phyloP scores from a whole-genome alignment of 1,140 invertebrate genomes.

The Gonioctena quinquepunctata region DNA sequence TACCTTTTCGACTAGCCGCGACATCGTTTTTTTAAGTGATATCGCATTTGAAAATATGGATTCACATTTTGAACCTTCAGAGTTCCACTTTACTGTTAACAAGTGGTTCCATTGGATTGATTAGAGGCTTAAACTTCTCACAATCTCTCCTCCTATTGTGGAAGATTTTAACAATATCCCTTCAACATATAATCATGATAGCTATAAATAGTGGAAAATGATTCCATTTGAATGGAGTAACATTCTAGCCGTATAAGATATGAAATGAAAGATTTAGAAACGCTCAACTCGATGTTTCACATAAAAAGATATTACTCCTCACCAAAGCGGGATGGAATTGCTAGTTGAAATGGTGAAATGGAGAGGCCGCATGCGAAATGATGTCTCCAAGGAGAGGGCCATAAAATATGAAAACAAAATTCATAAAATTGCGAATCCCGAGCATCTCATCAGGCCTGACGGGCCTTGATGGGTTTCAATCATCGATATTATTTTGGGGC shows the following conservation, averaged over 20 bases:
- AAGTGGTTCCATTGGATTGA: no score
- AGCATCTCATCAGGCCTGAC: conserved; percentile 47
- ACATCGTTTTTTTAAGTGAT: no score
- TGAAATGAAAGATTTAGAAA: neutral
- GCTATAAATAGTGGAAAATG: no score
- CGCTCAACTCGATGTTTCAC: neutral
- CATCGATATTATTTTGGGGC: conserved; percentile 38
- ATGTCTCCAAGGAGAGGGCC: conserved; percentile 35
- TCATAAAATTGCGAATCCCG: conserved; percentile 49
- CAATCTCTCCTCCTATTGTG: no score
- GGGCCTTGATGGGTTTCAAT: conserved; percentile 44
- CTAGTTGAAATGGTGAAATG: conserved; percentile 34
- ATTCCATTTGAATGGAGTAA: no score
- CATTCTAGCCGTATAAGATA: neutral
- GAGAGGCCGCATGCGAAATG: conserved; percentile 33
- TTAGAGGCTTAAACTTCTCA: no score
- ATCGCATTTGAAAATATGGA: no score
- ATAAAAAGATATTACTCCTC: neutral
- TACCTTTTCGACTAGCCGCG: no score
- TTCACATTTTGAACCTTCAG: no score
- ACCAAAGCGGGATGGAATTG: neutral
- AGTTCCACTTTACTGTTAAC: no score
- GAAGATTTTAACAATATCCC: no score
- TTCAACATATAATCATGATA: no score
- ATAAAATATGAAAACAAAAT: conserved; percentile 50